Percentiles rank a stretch among this genome's conserved stretches.
phyloP scores from a whole-genome alignment of 2,797 vertebrate genomes.

The Austrolebias charrua region DNA sequence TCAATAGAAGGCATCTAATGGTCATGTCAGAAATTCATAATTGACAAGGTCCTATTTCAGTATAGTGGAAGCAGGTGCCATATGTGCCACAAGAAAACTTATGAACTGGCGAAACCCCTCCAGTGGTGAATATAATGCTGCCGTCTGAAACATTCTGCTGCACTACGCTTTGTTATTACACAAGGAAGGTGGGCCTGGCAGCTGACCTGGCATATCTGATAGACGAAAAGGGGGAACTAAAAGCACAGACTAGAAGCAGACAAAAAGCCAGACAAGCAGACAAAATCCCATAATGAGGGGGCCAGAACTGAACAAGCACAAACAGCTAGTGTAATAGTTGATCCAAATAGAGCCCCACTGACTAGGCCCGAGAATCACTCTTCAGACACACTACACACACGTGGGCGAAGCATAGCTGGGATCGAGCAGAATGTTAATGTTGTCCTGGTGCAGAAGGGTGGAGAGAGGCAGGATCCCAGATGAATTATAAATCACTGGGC shows the following conservation, averaged over 20 bases:
- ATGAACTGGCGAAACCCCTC: slow-evolving; percentile 9
- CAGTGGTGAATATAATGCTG: slow-evolving; percentile 6
- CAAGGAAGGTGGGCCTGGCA: slow-evolving; percentile 34
- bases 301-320: slow-evolving; percentile 50
- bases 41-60: not conserved
- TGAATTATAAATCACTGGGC: slow-evolving; percentile 85
- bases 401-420: slow-evolving; percentile 68
- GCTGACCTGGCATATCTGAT: slow-evolving; percentile 51
- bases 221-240: slow-evolving; percentile 37
- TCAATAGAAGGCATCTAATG: not conserved
- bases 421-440: slow-evolving; percentile 79
- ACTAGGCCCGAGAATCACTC: slow-evolving; percentile 50
- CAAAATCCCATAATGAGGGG: slow-evolving; percentile 47
- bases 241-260: slow-evolving; percentile 41
- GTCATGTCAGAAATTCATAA: not conserved
- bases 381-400: slow-evolving; percentile 55
- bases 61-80: not conserved
- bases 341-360: slow-evolving; percentile 64
- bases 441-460: slow-evolving; percentile 76
- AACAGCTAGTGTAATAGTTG: slow-evolving; percentile 55
- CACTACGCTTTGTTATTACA: slow-evolving; percentile 40
- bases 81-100: slow-evolving; percentile 2
- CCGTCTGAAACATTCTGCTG: slow-evolving; percentile 19
- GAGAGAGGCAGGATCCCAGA: slow-evolving; percentile 76
- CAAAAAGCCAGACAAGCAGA: slow-evolving; percentile 53